Base-by-base conservation (phyloP, 2,888 invertebrate genomes). In the Xestia xanthographa region DNA sequence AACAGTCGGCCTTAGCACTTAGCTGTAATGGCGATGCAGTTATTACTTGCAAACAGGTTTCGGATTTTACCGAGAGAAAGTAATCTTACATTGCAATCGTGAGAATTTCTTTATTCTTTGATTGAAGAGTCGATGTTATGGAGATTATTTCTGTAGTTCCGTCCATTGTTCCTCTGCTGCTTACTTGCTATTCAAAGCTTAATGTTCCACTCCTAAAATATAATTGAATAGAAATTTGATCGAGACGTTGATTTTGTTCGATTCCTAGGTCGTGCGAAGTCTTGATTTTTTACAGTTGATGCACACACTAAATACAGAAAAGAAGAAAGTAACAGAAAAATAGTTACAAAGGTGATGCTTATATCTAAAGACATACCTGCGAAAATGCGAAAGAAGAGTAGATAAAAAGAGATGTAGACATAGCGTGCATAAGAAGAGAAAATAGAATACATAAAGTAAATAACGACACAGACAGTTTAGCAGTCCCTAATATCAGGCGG, bases 41-140 rank as follows among this genome's bases (percentile, higher is more conserved):
- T 83, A 77, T 81, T 79, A 80, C 80, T 86, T 82, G 77, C 79
- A 82, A 87, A 85, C 88, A 76, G 84, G 88, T 87, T 87, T 76
- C 48, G 22, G 63, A 79, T 63, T 77, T 75, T 77, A 80, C 85
- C 68, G 58, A 87, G 87, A 87, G 88, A 87, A 87, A 88, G 87
- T 88, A 87, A 87, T 80, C 72, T 84, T 68, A 68, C 69, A 70
- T 72, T 75, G 56, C 66, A 79, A 83, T 81, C 75, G 77, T 69
- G 75, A 75, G 79, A 77, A 71, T 78, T 73, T 71, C 63, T 83
- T 75, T 77, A 81, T 77, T 79, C 66, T 74, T 75, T 75, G 70
- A 80, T 84, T 84, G 75, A 73, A 67, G 43, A 79, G 58, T 45
- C 63, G 20, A 56, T 75, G 43, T 43, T 67, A 70, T 73, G 66